Base-by-base conservation (phyloP, 2,113 vertebrate species). In the Laticauda laticaudata region DNA sequence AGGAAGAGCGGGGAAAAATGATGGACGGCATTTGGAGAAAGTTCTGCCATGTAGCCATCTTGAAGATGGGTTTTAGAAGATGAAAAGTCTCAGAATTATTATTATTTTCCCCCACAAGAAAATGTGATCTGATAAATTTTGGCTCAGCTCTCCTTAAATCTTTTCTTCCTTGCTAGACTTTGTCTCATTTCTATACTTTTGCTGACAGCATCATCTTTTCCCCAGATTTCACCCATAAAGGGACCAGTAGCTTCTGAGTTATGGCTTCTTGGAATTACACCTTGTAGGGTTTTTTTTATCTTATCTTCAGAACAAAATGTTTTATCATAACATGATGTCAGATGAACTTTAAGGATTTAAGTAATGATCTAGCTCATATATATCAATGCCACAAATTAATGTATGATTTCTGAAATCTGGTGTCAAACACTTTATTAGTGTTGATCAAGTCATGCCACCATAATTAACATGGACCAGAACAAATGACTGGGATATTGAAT, bases 331-430 rank as follows among this genome's bases (percentile, higher is more conserved):
- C 53, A 29, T 11, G 7, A 24, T 54, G 59, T 34, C 23, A 24
- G 59, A 24, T n/a, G 24, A 85, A 26, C 64, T 57, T 91, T 24
- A 45, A 89, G 54, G 59, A n/a, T 85, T 56, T 91, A n/a, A 88
- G 90, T 81, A 64, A 91, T 21, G 11, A 34, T 75, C 5, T 69
- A 6, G 29, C 39, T 29, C 29, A 51, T 3, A 0, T 85, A 91
- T 81, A 85, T 59, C 45, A 86, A 89, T 15, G 45, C 87, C 9
- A 89, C 18, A n/a, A 86, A 59, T 43, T 26, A 93, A 93, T 91
- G 12, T 81, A 88, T 92, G 43, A 90, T 86, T 93, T 90, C 86
- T 2, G 57, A 53, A 93, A 90, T 54, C 54, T 43, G 54, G 48
- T 61, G 18, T 23, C 23, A 23, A 51, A 5, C 69, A 90, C 55